A percentile compares a stretch with the other conserved stretches of the same genome.
Conservation (phyloP, 2,888 invertebrate genomes). For the Heliconius ethilla region DNA sequence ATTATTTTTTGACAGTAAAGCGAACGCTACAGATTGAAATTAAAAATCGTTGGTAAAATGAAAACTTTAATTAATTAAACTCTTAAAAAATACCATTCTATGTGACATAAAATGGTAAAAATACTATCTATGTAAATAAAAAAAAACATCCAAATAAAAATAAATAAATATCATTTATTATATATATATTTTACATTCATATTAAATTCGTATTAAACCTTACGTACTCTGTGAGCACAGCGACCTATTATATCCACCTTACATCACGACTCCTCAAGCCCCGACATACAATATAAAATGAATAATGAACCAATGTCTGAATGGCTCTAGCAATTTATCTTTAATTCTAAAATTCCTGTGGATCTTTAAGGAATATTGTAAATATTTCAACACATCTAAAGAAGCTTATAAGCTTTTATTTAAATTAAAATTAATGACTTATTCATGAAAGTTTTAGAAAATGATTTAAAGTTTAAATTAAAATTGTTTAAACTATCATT, state of each 20-base stretch:
- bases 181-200: no score
- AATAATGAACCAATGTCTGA: conserved; percentile 21
- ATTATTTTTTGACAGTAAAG: background rate
- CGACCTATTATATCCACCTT: conserved; percentile 19
- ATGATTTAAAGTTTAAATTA: no score
- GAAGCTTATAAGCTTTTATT: background rate
- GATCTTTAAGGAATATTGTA: conserved; percentile 6
- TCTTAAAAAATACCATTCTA: no score
- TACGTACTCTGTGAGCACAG: conserved; percentile 16
- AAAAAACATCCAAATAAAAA: background rate
- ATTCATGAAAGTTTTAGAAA: no score
- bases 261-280: conserved; percentile 22
- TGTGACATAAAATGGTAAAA: no score
- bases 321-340: conserved; percentile 24
- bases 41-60: background rate
- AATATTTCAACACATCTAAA: background rate
- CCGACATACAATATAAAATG: conserved; percentile 27
- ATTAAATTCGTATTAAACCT: background rate
- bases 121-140: background rate
- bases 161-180: background rate
- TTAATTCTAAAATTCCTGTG: conserved; percentile 15
- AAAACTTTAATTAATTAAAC: no score
- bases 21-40: no score
- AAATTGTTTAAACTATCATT: background rate
- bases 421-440: background rate